Evolutionary conservation across 2,888 invertebrate genomes (phyloP).

Genomic region (Cataglyphis rosenhaueri): DNA sequence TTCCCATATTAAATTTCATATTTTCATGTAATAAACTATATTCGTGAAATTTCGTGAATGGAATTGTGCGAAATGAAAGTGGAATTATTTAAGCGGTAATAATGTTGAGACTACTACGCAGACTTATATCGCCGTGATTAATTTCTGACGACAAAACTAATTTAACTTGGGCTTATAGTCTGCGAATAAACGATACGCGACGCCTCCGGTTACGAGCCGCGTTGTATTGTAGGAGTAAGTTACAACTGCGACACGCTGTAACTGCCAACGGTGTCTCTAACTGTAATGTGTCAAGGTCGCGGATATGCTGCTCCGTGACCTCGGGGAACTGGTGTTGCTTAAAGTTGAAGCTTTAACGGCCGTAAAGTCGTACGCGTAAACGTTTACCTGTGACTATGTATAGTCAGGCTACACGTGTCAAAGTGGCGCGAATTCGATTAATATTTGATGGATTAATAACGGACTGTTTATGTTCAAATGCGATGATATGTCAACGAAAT

Average conservation of each 20-base stretch:
- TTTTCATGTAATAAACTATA: not conserved
- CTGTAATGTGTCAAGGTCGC: conserved; percentile 48
- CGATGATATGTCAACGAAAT: not conserved
- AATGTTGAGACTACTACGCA: conserved; percentile 20
- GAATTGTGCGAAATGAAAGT: conserved; percentile 19
- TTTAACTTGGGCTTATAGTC: conserved; percentile 48
- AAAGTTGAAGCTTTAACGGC: conserved; percentile 31
- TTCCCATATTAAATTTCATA: not conserved
- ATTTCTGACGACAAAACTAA: conserved; percentile 52
- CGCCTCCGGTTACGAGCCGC: conserved; percentile 17
- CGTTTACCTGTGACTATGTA: not conserved
- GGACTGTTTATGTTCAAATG: not conserved
- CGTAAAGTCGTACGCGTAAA: conserved; percentile 28
- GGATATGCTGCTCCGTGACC: conserved; percentile 8
- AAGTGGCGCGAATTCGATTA: not conserved
- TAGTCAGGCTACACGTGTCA: conserved; percentile 32
- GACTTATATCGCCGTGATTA: conserved; percentile 39
- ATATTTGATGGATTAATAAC: conserved; percentile 25
- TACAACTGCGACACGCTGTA: conserved; percentile 40
- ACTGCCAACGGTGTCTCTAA: conserved; percentile 34
- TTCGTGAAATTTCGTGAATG: not conserved
- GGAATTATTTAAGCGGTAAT: conserved; percentile 36
- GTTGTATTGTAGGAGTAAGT: conserved; percentile 20
- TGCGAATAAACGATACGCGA: conserved; percentile 44
- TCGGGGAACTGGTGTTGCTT: conserved; percentile 29